Conservation (phyloP, 2,797 vertebrate species). For the Sebastes baramenuke region DNA sequence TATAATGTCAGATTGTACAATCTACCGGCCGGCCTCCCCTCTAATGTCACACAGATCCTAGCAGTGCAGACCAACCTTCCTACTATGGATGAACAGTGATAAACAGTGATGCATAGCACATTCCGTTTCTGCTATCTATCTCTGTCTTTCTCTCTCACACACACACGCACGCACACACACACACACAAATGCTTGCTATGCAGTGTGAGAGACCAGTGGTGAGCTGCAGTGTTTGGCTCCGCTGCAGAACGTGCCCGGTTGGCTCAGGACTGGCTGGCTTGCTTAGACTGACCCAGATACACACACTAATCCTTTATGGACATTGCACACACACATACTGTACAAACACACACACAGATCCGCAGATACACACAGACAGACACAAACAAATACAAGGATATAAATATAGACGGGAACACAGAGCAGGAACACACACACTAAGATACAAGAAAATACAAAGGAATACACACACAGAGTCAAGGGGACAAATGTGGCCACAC, state of each 20-base stretch:
- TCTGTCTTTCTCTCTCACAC: not conserved
- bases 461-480: slow-evolving; percentile 16
- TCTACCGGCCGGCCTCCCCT: not conserved
- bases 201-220: slow-evolving; percentile 43
- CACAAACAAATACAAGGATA: slow-evolving; percentile 6
- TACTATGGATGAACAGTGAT: not conserved
- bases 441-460: not conserved
- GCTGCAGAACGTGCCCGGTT: slow-evolving; percentile 65
- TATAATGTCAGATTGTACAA: slow-evolving; percentile 20
- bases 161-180: not conserved
- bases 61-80: not conserved
- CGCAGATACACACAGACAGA: not conserved
- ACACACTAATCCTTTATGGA: slow-evolving; percentile 69
- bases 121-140: slow-evolving; percentile 19
- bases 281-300: slow-evolving; percentile 80
- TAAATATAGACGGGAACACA: not conserved
- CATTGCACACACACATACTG: not conserved
- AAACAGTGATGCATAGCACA: slow-evolving; percentile 6
- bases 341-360: slow-evolving; percentile 14
- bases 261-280: slow-evolving; percentile 56
- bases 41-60: not conserved
- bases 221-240: slow-evolving; percentile 56
- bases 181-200: slow-evolving; percentile 34
- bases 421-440: not conserved
- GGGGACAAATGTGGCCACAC: not conserved